phyloP scores from a whole-genome alignment of 2,113 vertebrate genomes.

The Tyto alba region DNA sequence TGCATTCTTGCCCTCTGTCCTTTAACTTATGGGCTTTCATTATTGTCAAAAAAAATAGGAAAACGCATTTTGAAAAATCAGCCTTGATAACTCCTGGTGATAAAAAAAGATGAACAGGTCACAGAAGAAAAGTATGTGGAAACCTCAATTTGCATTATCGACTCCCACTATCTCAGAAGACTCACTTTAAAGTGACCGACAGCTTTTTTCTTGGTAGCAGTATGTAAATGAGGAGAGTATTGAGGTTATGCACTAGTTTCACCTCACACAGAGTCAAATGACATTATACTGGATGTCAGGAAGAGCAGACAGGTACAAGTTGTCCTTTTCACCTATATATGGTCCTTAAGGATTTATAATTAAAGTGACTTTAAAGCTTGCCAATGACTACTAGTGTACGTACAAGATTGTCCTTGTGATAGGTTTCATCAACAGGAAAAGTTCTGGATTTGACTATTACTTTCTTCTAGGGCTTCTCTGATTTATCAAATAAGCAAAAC shows the following conservation, averaged over 20 bases:
- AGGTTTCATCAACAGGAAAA: not conserved
- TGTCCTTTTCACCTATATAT: not conserved
- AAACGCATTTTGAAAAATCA: not conserved
- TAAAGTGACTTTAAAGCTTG: not conserved
- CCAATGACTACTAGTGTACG: not conserved
- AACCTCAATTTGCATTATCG: conserved; percentile 38
- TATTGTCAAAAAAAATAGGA: conserved; percentile 4
- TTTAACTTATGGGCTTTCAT: not conserved
- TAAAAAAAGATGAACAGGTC: conserved; percentile 1
- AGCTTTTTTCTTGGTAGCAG: not conserved
- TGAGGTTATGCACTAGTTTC: not conserved
- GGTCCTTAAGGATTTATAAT: not conserved
- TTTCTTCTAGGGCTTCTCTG: not conserved
- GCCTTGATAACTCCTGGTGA: not conserved
- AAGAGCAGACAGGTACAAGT: not conserved
- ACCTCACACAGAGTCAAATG: not conserved
- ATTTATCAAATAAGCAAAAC: not conserved
- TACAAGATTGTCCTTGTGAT: not conserved
- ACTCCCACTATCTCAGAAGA: not conserved
- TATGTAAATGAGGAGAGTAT: not conserved
- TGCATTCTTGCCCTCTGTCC: not conserved
- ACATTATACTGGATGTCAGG: not conserved
- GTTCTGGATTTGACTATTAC: not conserved
- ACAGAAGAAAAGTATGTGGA: not conserved
- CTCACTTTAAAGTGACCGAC: not conserved